Evolutionary conservation across 2,888 invertebrate genomes (phyloP).

Genomic region (Alviniconcha strummeri): DNA sequence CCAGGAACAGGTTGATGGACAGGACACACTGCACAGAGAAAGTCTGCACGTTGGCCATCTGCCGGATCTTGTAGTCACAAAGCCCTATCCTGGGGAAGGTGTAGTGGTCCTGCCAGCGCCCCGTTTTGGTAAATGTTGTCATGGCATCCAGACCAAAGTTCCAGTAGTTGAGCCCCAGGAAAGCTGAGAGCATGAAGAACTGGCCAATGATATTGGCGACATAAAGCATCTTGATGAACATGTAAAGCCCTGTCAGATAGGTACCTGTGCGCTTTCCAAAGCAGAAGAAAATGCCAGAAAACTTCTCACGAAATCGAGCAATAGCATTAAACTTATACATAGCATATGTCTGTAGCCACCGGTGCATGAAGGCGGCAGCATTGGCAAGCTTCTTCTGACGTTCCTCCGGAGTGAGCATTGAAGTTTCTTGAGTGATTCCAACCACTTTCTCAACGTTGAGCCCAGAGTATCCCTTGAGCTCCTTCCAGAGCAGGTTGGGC

Average conservation of each 20-base stretch:
- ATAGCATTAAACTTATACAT: slow-evolving; percentile 38
- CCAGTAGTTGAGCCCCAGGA: slow-evolving; percentile 41
- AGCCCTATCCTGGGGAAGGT: slow-evolving; percentile 56
- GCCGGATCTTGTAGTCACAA: slow-evolving; percentile 66
- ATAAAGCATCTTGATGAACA: slow-evolving; percentile 42
- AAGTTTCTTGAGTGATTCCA: slow-evolving; percentile 42
- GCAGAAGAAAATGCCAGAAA: slow-evolving; percentile 39
- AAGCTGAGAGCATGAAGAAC: slow-evolving; percentile 41
- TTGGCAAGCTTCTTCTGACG: slow-evolving; percentile 39
- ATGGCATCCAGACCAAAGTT: slow-evolving; percentile 36
- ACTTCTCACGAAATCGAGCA: slow-evolving; percentile 33
- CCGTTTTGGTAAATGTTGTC: slow-evolving; percentile 26
- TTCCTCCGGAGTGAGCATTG: slow-evolving; percentile 41
- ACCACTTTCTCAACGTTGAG: slow-evolving; percentile 45
- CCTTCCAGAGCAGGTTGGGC: slow-evolving; percentile 38
- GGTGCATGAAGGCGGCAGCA: slow-evolving; percentile 42
- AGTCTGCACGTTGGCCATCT: slow-evolving; percentile 62
- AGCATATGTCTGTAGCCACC: slow-evolving; percentile 44
- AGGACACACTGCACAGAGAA: slow-evolving; percentile 64
- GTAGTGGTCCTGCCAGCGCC: slow-evolving; percentile 42
- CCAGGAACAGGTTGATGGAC: slow-evolving; percentile 66
- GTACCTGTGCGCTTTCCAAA: slow-evolving; percentile 42
- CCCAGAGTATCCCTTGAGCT: slow-evolving; percentile 40
- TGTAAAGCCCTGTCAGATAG: slow-evolving; percentile 39
- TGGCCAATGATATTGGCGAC: slow-evolving; percentile 40